phyloP scores from a whole-genome alignment of 2,797 vertebrate species.

The Orientallactaga sibirica region DNA sequence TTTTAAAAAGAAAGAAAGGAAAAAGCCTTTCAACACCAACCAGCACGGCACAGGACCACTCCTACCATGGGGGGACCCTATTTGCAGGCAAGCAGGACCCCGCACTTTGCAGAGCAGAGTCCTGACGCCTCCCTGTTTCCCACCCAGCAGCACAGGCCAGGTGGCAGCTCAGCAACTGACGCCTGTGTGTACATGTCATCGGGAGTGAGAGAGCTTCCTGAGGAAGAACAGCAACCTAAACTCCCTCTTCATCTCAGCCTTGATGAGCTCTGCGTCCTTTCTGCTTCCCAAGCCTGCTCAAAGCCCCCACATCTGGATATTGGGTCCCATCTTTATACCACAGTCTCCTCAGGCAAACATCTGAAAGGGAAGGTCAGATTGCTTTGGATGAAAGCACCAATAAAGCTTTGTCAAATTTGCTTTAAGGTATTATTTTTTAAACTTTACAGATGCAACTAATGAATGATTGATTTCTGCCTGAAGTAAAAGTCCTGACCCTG shows the following conservation, averaged over 20 bases:
- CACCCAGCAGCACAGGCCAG: background rate
- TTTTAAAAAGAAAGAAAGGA: background rate
- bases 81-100: background rate
- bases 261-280: background rate
- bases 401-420: background rate
- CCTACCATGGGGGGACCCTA: background rate
- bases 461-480: background rate
- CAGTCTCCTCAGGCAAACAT: background rate
- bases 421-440: slow-evolving; percentile 11
- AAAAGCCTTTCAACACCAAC: background rate
- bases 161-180: accelerated
- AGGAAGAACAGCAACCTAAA: accelerated
- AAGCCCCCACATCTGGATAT: background rate
- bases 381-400: background rate
- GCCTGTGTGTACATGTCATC: background rate
- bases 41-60: background rate
- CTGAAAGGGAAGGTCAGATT: background rate
- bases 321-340: background rate
- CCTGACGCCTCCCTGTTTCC: background rate
- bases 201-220: background rate
- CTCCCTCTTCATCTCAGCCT: background rate
- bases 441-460: background rate
- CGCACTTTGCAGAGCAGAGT: background rate
- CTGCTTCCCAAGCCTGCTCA: background rate
- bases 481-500: background rate